Base-by-base conservation (phyloP, 35 echinoderm and acorn worm species). In the Hemicentrotus pulcherrimus region DNA sequence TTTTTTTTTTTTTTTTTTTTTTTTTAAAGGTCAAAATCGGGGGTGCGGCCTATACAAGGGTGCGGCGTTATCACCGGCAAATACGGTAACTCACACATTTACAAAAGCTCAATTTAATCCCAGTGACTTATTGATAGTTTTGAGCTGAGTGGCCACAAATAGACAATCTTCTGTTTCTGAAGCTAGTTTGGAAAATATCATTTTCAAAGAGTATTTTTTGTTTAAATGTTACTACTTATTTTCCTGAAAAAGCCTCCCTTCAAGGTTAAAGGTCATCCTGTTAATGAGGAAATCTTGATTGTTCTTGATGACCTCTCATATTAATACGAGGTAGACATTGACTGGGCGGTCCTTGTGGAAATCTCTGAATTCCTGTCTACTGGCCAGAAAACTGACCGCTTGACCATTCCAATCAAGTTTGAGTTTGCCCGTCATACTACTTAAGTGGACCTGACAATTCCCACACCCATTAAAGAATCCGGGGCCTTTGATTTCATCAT, bases 281-380 rank as follows among this genome's bases (percentile, higher is more conserved):
- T 78, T 8, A 12, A 50, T n/a, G 65, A 22, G 19, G 22, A 78
- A 3, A 78, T 78, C 22, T 78, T 78, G 19, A n/a, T 78, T 78
- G 65, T 78, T 78, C 28, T 78, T n/a, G 50, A 78, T 78, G 65
- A 78, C 65, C 65, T 78, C 19, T 78, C 65, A 18, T 18, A 22
- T 41, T 41, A 41, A 41, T 78, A 78, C 28, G 65, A 78, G 65
- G 19, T 78, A 8, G 65, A 78, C 65, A 78, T 28, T n/a, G 65
- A 78, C 65, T 78, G 65, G 65, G 65, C 65, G 65, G 65, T 78
- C 65, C 19, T 78, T n/a, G 65, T 78, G 65, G 65, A 78, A 78
- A 78, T 78, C 19, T 78, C 65, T 78, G 22, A 78, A 78, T 78
- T 78, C 65, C 65, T 78, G 65, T 78, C 65, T 78, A 78, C 65